Base-by-base conservation (phyloP, 2,888 invertebrate genomes). In the Notodonta dromedarius region DNA sequence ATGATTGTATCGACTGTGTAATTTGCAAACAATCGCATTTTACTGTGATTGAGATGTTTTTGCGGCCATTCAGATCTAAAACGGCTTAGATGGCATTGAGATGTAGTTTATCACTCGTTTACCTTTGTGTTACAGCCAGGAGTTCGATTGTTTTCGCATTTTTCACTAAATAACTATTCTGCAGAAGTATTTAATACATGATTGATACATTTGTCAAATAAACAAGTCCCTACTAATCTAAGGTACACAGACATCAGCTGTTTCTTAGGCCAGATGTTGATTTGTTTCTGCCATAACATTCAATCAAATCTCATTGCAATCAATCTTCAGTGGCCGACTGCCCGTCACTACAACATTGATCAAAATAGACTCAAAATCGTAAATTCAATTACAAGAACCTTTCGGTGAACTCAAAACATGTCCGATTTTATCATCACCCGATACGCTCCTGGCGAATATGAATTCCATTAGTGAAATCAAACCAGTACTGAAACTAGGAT, bases 301-400 rank as follows among this genome's bases (percentile, higher is more conserved):
- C 63, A 71, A 70, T 74, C 66, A 70, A 70, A 69, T 69, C 66
- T 57, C 62, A 71, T 73, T 73, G 73, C 70, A 75, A 75, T 82
- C 74, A 80, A 82, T 83, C 76, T 73, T 65, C 57, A 8, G 52
- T 55, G 63, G 58, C 65, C 68, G 72, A 73, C 66, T 63, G 62
- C 69, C 72, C 76, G 71, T 77, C 77, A 35, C 35, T 6, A 80
- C 74, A 77, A 76, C 72, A 79, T 63, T 63, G 60, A 60, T 56
- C 53, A 58, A 67, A 67, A 61, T 63, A 59, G 63, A 63, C 68
- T 71, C 62, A 75, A 74, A 73, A 70, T 55, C 72, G 24, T 69
- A 70, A 75, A 78, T 69, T 69, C 81, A 78, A 82, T 81, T 76
- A 74, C 70, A 70, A 69, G 64, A 67, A 60, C 70, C 60, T 70